These are phyloP conservation scores for Cabera pusaria DNA, from an alignment of 2,888 invertebrate genomes.

Conservation along the genomic window DNA sequence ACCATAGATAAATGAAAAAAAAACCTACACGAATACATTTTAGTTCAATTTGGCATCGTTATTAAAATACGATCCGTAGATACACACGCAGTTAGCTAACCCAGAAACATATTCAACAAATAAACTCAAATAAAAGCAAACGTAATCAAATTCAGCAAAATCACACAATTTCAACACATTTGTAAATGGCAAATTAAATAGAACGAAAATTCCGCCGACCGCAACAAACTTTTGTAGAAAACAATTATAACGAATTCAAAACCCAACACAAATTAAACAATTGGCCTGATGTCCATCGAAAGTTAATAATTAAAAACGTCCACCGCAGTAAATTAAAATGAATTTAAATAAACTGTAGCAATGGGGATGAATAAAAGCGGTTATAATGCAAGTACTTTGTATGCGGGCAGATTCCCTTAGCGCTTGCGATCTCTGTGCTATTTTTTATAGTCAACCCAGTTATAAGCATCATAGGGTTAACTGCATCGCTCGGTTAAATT, in stretches of 20 bases:
- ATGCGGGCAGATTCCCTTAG: too few relatives aligned
- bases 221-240: slow-evolving; percentile 11
- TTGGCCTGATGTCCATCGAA: slow-evolving; percentile 28
- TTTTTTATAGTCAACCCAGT: too few relatives aligned
- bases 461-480: too few relatives aligned
- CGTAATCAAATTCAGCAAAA: slow-evolving; percentile 10
- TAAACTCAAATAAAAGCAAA: too few relatives aligned
- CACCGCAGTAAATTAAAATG: slow-evolving; percentile 38
- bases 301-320: slow-evolving; percentile 45
- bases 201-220: slow-evolving; percentile 6
- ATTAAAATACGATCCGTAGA: too few relatives aligned
- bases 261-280: slow-evolving; percentile 19
- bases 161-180: slow-evolving; percentile 5
- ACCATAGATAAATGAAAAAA: too few relatives aligned
- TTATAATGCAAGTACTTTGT: slow-evolving; percentile 14
- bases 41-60: too few relatives aligned
- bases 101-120: too few relatives aligned
- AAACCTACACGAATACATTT: too few relatives aligned
- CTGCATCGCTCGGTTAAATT: too few relatives aligned
- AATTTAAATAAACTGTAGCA: slow-evolving; percentile 37
- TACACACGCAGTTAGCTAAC: too few relatives aligned
- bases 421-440: too few relatives aligned
- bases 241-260: slow-evolving; percentile 17
- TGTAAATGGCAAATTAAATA: slow-evolving; percentile 7
- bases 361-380: slow-evolving; percentile 12